Base-by-base conservation (phyloP, 2,113 vertebrate genomes). In the Vanacampus margaritifer region DNA sequence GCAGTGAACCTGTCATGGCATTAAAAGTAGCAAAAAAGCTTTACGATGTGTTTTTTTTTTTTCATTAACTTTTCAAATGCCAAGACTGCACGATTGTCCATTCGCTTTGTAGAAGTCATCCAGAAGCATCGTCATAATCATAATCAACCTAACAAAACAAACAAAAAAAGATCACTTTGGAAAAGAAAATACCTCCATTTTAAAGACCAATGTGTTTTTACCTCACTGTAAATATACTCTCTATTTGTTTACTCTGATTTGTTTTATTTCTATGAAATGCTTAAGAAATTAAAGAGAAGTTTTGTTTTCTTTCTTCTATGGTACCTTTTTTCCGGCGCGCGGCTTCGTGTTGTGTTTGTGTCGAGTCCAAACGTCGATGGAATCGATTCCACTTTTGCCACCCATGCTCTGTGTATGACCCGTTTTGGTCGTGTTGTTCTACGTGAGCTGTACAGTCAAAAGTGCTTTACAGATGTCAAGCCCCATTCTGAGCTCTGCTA, bases 151-250 rank as follows among this genome's bases (percentile, higher is more conserved):
- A 68, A 86, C 71, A 83, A 86, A 76, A 80, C 28, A 45, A 17
- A 46, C 74, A 78, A 73, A 45, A 84, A 85, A 90, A 84, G 75
- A 83, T 87, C 78, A 89, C 81, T 79, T 79, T 86, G 50, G 65
- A 89, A 88, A 87, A 81, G 82, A 88, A 90, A 86, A 91, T 90
- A 91, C 91, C 91, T 92, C 92, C 84, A 87, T 84, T 84, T 84
- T 74, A 73, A 89, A 91, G 91, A 92, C 90, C 91, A 91, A 91
- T 91, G 88, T 90, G 85, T 92, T 91, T n/a, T 92, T 92, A 93
- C 92, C 92, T 93, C 91, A 92, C 74, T 92, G 89, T 92, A 87
- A 62, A 91, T 86, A 91, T 88, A 88, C 83, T 79, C 65, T 83
- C 67, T 64, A 80, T 90, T 88, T 90, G 87, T 91, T 91, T 89